Evolutionary conservation across 2,888 invertebrate species (phyloP).

Genomic region (Lycophotia porphyrea): DNA sequence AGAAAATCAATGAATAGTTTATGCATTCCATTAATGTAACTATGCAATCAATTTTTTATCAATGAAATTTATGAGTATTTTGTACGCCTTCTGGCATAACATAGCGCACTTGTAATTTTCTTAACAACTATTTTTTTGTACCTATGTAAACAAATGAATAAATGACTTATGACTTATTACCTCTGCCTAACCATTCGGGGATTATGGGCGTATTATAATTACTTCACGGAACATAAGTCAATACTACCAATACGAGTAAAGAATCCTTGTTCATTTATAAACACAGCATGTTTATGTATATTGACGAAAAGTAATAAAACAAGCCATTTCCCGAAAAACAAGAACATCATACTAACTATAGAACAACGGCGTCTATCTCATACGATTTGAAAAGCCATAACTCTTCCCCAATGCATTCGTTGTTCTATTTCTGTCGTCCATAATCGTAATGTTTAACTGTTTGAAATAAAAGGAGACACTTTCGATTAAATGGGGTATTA

Average conservation of each 20-base stretch:
- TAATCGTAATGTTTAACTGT: conserved; percentile 48
- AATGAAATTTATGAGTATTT: too few relatives aligned
- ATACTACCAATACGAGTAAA: background rate
- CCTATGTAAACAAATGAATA: too few relatives aligned
- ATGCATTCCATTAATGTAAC: too few relatives aligned
- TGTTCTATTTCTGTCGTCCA: conserved; percentile 38
- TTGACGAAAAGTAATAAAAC: conserved; percentile 27
- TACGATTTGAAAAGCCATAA: conserved; percentile 49
- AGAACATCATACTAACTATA: conserved; percentile 9
- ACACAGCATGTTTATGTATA: background rate
- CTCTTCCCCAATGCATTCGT: conserved; percentile 24
- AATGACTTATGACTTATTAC: too few relatives aligned
- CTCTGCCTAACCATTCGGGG: too few relatives aligned
- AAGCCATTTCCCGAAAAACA: conserved; percentile 20
- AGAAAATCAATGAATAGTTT: too few relatives aligned
- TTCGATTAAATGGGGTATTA: conserved; percentile 31
- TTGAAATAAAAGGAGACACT: conserved; percentile 52
- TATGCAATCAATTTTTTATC: too few relatives aligned
- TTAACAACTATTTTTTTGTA: too few relatives aligned
- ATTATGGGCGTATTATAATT: too few relatives aligned
- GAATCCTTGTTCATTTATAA: background rate
- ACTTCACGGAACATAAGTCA: background rate
- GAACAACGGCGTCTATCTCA: conserved; percentile 25
- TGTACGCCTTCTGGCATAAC: too few relatives aligned
- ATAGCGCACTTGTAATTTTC: too few relatives aligned